Conservation (phyloP, 2,888 invertebrate genomes). For the Amorpha juglandis region DNA sequence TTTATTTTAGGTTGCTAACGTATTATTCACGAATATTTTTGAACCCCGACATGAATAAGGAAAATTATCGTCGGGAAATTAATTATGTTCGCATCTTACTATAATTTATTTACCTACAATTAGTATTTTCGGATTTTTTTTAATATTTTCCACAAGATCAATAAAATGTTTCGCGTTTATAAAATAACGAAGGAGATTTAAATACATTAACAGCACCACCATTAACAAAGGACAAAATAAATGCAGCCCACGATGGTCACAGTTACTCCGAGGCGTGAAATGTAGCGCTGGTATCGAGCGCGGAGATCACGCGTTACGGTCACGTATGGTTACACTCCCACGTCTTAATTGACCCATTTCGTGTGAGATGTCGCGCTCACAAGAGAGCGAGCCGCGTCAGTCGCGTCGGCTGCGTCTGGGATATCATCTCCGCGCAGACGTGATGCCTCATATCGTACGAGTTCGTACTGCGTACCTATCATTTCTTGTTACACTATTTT, state of each 20-base stretch:
- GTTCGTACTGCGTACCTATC: conserved; percentile 39
- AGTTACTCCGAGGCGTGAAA: conserved; percentile 74
- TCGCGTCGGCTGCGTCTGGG: conserved; percentile 72
- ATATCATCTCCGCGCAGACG: conserved; percentile 79
- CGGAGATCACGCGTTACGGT: conserved; percentile 77
- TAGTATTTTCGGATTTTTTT: no score
- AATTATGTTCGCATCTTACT: neutral
- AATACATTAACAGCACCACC: neutral
- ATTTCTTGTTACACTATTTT: conserved; percentile 49
- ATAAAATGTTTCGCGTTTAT: neutral
- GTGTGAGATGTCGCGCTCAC: conserved; percentile 75
- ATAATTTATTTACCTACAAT: neutral
- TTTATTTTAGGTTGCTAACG: conserved; percentile 21
- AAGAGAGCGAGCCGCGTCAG: conserved; percentile 61
- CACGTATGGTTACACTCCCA: conserved; percentile 80
- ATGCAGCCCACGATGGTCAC: conserved; percentile 56
- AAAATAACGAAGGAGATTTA: neutral
- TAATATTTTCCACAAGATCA: no score
- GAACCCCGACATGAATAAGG: neutral
- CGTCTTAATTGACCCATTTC: conserved; percentile 84
- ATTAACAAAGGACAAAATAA: conserved; percentile 24
- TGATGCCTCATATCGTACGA: conserved; percentile 61
- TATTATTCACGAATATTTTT: neutral
- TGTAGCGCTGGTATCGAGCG: conserved; percentile 63
- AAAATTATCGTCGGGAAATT: no score